A percentile compares a stretch with the other conserved stretches of the same genome.
Evolutionary conservation across 2,113 vertebrate genomes (phyloP).

Genomic region (Hystrix brachyura): DNA sequence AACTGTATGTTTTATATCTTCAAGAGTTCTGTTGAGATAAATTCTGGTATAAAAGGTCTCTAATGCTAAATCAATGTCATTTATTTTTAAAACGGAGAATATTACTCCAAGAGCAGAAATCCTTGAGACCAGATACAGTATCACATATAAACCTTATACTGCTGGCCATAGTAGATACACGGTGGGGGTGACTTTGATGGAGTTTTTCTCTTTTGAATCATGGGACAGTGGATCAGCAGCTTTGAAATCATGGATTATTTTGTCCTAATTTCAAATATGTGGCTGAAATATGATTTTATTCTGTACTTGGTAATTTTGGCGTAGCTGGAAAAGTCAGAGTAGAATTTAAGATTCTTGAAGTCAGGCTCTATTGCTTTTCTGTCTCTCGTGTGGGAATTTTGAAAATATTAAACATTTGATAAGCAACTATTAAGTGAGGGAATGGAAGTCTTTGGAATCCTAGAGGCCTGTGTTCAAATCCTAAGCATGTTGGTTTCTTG

Average conservation of each 20-base stretch:
- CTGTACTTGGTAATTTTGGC: neutral
- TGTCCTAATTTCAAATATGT: neutral
- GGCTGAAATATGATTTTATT: neutral
- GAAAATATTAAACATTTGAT: neutral
- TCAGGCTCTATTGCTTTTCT: neutral
- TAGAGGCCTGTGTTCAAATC: neutral
- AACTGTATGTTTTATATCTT: constrained; percentile 87
- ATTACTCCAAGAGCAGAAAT: constrained; percentile 47
- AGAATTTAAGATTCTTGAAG: neutral
- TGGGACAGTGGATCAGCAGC: neutral
- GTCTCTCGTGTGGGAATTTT: neutral
- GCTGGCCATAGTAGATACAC: accelerated
- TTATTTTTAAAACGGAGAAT: constrained; percentile 84
- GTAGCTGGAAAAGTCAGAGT: neutral
- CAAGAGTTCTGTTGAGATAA: constrained; percentile 88
- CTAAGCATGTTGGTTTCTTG: neutral
- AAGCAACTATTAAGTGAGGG: neutral
- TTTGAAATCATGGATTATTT: neutral
- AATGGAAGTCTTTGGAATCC: neutral
- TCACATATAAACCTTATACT: neutral
- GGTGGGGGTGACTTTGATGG: neutral
- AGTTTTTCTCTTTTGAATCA: neutral
- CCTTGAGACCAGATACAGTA: neutral
- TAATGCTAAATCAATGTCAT: constrained; percentile 86
- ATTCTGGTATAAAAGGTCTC: constrained; percentile 82